phyloP scores from a whole-genome alignment of 2,888 invertebrate species.

The Agelastica alni region DNA sequence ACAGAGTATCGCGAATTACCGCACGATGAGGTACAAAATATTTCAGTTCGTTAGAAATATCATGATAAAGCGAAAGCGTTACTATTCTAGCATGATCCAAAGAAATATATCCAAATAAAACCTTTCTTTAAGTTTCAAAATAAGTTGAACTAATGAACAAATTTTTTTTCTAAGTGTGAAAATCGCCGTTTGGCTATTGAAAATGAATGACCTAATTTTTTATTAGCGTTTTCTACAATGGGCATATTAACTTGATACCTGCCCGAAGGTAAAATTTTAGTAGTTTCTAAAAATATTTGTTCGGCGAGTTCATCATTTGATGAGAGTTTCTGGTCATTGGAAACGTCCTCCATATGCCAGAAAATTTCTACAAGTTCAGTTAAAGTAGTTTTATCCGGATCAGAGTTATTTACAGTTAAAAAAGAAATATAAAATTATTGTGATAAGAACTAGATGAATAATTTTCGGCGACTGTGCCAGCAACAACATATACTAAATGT shows the following conservation, averaged over 20 bases:
- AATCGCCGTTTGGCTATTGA: not conserved
- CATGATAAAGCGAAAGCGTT: not conserved
- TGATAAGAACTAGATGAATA: not conserved
- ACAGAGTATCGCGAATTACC: not conserved
- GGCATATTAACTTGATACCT: not conserved
- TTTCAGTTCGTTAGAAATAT: not conserved
- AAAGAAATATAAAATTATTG: not conserved
- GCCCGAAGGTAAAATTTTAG: not conserved
- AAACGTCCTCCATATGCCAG: not conserved
- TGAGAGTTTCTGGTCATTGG: not conserved
- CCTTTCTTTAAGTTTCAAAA: not conserved
- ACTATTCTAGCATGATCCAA: too few relatives aligned
- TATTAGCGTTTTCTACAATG: not conserved
- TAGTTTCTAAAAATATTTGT: not conserved
- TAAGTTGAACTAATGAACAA: not conserved
- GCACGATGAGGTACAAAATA: not conserved
- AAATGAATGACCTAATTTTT: not conserved
- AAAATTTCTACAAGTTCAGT: not conserved
- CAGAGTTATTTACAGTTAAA: not conserved
- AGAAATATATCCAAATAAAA: not conserved
- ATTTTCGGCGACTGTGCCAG: not conserved
- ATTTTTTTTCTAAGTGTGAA: not conserved
- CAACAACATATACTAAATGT: not conserved
- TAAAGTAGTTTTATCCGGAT: not conserved
- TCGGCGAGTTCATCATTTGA: not conserved